phyloP scores from a whole-genome alignment of 2,113 vertebrate genomes.

The Benitochromis conjunctus region DNA sequence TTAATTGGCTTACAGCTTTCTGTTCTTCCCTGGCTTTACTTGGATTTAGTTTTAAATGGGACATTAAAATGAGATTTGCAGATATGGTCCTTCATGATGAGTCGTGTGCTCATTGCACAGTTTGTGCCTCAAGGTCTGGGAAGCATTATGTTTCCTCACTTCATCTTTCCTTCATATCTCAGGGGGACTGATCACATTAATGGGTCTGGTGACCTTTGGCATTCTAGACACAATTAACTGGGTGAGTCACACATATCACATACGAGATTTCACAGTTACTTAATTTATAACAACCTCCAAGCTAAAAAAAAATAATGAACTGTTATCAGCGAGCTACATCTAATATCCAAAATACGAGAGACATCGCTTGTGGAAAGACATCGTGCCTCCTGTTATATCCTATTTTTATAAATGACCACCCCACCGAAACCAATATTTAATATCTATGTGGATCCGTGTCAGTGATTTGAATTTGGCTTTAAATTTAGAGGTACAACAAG shows the following conservation, averaged over 20 bases:
- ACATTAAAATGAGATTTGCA: neutral
- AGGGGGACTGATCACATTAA: neutral
- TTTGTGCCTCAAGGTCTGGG: neutral
- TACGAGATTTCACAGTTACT: neutral
- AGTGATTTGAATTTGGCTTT: neutral
- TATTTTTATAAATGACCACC: neutral
- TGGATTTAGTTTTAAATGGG: neutral
- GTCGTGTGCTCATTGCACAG: neutral
- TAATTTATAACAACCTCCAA: neutral
- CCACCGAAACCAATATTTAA: neutral
- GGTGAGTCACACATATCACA: neutral
- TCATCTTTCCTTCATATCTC: neutral
- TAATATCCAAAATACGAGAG: neutral
- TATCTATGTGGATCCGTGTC: neutral
- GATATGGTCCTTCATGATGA: neutral
- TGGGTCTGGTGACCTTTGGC: slow-evolving; percentile 41
- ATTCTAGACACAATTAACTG: neutral
- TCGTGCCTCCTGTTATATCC: neutral
- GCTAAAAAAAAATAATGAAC: neutral
- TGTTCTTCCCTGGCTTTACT: neutral
- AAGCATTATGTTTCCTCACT: neutral
- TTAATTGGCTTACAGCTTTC: neutral
- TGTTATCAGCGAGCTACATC: neutral
- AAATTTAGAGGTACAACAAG: neutral
- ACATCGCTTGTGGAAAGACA: neutral